A percentile compares a stretch with the other conserved stretches of the same genome.
Conservation (phyloP, 2,888 invertebrate species). For the Slavum lentiscoides region DNA sequence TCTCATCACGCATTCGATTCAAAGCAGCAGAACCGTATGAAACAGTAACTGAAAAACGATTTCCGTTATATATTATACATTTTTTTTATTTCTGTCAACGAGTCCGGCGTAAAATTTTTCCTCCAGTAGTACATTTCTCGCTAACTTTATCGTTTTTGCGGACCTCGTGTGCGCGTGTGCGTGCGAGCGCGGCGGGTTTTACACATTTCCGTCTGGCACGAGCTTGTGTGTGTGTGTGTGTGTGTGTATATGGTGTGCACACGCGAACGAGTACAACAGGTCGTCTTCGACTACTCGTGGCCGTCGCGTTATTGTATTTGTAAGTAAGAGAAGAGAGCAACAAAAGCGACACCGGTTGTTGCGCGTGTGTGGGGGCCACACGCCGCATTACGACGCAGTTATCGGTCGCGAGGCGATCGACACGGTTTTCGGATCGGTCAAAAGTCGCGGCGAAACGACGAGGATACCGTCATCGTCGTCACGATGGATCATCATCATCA, state of each 20-base stretch:
- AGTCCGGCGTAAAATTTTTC: neutral
- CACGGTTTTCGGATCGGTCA: neutral
- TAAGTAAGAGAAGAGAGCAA: neutral
- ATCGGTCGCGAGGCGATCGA: neutral
- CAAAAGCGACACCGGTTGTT: no score
- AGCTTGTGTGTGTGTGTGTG: neutral
- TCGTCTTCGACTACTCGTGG: slow-evolving; percentile 43
- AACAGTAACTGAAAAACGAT: no score
- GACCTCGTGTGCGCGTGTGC: neutral
- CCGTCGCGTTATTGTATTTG: slow-evolving; percentile 12
- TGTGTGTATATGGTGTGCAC: slow-evolving; percentile 26
- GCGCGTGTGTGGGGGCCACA: neutral
- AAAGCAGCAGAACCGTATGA: neutral
- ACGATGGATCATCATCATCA: slow-evolving; percentile 45
- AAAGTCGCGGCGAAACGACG: neutral
- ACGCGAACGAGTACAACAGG: slow-evolving; percentile 43
- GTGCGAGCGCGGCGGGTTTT: neutral
- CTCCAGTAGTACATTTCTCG: neutral
- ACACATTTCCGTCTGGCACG: neutral
- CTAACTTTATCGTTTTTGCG: neutral
- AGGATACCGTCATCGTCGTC: no score
- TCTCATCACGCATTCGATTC: no score
- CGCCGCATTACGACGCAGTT: neutral
- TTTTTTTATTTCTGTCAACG: neutral
- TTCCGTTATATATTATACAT: neutral